A percentile compares a stretch with the other conserved stretches of the same genome.
phyloP scores from a whole-genome alignment of 2,113 vertebrate genomes.

The Labeo catla region DNA sequence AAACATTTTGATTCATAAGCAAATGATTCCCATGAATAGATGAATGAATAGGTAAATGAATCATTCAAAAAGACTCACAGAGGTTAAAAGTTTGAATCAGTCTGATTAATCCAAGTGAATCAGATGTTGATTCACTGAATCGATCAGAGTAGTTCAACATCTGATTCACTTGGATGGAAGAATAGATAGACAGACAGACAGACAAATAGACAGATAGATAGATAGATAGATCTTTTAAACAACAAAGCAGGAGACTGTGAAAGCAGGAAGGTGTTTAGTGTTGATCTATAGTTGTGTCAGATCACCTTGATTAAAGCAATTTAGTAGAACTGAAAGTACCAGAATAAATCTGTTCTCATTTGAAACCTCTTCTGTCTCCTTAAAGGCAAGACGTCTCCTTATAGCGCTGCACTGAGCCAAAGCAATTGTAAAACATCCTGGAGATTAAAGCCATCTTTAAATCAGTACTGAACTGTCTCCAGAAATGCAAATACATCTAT shows the following conservation, averaged over 20 bases:
- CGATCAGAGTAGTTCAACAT: no score
- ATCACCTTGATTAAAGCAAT: background rate
- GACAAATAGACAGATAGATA: background rate
- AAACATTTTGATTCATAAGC: no score
- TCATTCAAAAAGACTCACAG: no score
- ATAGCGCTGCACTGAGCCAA: background rate
- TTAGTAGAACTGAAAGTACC: background rate
- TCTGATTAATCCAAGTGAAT: no score
- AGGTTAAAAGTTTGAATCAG: no score
- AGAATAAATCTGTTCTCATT: background rate
- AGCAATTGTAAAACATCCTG: background rate
- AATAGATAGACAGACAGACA: background rate
- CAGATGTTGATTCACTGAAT: no score
- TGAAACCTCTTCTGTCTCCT: background rate
- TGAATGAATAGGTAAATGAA: no score
- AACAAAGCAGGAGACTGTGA: background rate
- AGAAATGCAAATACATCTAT: constrained; percentile 27
- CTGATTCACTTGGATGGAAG: background rate
- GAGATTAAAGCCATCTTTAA: background rate
- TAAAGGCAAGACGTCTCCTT: background rate
- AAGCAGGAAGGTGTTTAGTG: background rate
- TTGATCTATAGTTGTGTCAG: background rate
- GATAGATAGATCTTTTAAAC: background rate
- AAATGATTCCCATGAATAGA: no score
- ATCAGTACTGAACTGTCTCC: background rate